Conservation (phyloP, 2,113 vertebrate genomes). For the Dasypus novemcinctus region DNA sequence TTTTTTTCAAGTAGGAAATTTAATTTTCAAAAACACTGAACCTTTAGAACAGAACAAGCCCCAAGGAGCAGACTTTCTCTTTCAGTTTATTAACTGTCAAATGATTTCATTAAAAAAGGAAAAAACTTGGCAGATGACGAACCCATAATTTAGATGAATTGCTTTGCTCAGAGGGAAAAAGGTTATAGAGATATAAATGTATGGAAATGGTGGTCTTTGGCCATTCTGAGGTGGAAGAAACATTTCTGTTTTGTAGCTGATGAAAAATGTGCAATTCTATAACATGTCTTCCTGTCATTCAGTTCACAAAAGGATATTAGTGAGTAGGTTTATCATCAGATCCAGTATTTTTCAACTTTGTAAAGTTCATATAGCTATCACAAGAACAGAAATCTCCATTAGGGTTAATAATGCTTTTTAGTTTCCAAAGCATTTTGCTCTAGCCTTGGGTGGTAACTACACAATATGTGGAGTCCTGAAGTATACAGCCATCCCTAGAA, state of each 20-base stretch:
- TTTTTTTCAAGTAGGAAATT: slow-evolving; percentile 58
- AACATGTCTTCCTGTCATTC: slow-evolving; percentile 50
- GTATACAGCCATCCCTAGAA: neutral
- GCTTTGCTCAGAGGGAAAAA: slow-evolving; percentile 55
- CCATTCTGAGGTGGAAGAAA: slow-evolving; percentile 31
- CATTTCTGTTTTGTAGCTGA: slow-evolving; percentile 38
- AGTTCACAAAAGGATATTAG: slow-evolving; percentile 25
- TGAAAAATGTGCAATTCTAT: neutral
- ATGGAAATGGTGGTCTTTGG: neutral
- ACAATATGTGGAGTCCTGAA: neutral
- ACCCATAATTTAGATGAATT: slow-evolving; percentile 59
- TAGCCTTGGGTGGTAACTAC: neutral
- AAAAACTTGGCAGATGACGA: slow-evolving; percentile 52
- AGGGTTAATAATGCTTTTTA: neutral
- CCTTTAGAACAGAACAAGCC: slow-evolving; percentile 50
- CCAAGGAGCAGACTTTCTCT: slow-evolving; percentile 50
- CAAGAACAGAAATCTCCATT: neutral
- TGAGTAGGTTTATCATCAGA: neutral
- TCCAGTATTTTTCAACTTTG: neutral
- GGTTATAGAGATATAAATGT: neutral
- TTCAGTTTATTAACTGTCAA: slow-evolving; percentile 72
- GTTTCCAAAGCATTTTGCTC: neutral
- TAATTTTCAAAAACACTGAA: slow-evolving; percentile 63
- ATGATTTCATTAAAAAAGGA: slow-evolving; percentile 68
- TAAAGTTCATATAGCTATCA: neutral